phyloP scores from a whole-genome alignment of 2,888 invertebrate species.

The Heliconius aoede region DNA sequence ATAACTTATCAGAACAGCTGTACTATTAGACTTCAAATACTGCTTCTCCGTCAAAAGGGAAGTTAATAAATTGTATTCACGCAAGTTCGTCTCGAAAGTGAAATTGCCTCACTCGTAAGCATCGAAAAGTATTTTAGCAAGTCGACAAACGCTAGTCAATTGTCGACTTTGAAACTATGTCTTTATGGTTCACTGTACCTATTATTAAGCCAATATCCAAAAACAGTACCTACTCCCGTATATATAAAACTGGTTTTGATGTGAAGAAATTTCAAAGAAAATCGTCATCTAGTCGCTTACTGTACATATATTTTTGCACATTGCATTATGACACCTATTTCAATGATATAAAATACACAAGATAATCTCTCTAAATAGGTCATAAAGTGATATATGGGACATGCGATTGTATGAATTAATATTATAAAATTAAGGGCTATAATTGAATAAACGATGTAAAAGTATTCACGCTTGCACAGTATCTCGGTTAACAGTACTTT shows the following conservation, averaged over 20 bases:
- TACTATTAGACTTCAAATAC: no score
- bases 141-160: not conserved
- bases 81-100: not conserved
- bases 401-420: constrained; percentile 11
- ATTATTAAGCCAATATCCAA: not conserved
- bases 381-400: not conserved
- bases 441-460: constrained; percentile 5
- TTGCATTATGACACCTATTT: constrained; percentile 16
- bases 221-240: accelerated
- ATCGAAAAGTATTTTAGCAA: not conserved
- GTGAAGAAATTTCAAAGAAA: not conserved
- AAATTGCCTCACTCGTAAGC: not conserved
- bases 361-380: not conserved
- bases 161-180: not conserved
- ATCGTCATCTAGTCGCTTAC: not conserved
- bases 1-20: not conserved
- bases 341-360: constrained; percentile 17
- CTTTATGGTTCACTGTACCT: not conserved
- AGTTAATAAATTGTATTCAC: no score
- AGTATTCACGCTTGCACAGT: constrained; percentile 18
- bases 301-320: not conserved
- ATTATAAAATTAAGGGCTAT: not conserved
- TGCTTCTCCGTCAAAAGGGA: no score
- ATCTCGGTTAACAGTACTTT: constrained; percentile 38
- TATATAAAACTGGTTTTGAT: not conserved